Evolutionary conservation across 2,797 vertebrate genomes (phyloP).

Genomic region (Danio jaintianensis): DNA sequence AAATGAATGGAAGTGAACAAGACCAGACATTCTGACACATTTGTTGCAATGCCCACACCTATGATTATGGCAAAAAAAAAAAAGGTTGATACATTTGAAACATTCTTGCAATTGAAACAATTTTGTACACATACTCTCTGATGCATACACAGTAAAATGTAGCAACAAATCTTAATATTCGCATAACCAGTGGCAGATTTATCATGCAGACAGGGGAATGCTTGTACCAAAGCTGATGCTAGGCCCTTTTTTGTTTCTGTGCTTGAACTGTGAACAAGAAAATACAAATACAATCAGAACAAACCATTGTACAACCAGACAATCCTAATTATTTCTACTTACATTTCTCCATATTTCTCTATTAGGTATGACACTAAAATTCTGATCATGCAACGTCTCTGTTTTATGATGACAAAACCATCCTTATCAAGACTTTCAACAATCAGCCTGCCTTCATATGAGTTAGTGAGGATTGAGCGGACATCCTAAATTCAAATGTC

Average conservation of each 20-base stretch:
- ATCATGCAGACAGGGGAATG: background rate
- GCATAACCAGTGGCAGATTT: background rate
- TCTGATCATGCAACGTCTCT: background rate
- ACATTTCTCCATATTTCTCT: slow-evolving; percentile 17
- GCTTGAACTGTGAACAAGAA: background rate
- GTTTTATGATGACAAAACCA: background rate
- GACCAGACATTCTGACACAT: no score
- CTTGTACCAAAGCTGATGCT: background rate
- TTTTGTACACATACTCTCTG: no score
- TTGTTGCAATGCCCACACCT: no score
- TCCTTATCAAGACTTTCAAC: background rate
- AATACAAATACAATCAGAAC: no score
- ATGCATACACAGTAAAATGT: no score
- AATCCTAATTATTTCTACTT: background rate
- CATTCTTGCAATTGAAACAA: no score
- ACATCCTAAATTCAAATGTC: background rate
- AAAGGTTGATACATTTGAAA: no score
- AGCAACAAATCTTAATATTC: background rate
- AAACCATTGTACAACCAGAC: background rate
- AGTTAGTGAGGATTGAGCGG: background rate
- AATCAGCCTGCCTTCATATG: background rate
- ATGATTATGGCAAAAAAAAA: no score
- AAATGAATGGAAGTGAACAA: no score
- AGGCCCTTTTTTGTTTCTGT: background rate
- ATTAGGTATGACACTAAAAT: slow-evolving; percentile 4